Evolutionary conservation across 2,113 vertebrate species (phyloP).

Genomic region (Crocuta crocuta): DNA sequence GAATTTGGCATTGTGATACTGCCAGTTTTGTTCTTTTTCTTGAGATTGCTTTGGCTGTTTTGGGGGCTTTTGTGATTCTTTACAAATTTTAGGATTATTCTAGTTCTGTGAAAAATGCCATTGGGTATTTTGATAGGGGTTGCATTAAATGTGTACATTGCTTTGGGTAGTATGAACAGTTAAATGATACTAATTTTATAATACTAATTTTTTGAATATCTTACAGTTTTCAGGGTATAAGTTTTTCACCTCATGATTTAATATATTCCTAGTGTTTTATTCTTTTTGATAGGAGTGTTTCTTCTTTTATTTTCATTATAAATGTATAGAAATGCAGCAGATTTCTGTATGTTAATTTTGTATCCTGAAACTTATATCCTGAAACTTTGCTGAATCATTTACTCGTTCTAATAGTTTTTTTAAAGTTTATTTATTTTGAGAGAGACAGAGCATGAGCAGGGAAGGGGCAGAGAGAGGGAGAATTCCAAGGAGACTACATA

Average conservation of each 20-base stretch:
- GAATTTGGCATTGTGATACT: background rate
- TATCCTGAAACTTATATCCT: background rate
- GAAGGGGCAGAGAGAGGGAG: no score
- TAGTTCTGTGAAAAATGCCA: background rate
- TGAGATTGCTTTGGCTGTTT: background rate
- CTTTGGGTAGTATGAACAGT: background rate
- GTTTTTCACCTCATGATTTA: background rate
- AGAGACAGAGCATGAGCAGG: no score
- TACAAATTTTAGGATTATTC: background rate
- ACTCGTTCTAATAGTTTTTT: background rate
- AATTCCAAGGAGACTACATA: no score
- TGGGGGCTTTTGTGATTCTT: background rate
- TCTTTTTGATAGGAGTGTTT: background rate
- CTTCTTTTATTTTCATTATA: background rate
- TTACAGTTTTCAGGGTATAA: background rate
- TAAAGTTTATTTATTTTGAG: no score
- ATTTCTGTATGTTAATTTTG: background rate
- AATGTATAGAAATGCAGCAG: background rate
- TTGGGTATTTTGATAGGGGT: background rate
- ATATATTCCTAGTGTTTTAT: background rate
- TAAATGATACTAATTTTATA: background rate
- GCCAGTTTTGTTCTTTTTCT: background rate
- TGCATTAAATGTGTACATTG: background rate
- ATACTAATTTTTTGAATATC: background rate
- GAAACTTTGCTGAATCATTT: background rate